Base-by-base conservation (phyloP, 2,888 invertebrate species). In the Junonia oenone region DNA sequence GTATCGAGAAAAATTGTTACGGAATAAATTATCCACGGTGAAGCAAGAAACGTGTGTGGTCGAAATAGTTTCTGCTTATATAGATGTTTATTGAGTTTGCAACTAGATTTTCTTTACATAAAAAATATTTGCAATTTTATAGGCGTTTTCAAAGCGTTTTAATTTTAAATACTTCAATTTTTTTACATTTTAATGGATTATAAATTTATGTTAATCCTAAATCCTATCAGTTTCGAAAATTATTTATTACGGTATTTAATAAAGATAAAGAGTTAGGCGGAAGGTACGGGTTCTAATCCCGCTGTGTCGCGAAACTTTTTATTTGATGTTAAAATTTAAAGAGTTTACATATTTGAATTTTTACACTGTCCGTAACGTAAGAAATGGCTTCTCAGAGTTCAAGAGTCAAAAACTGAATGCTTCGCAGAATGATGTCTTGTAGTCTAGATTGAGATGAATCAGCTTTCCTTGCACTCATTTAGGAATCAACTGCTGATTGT, bases 361-460 rank as follows among this genome's bases (percentile, higher is more conserved):
- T n/a, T n/a, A n/a, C n/a, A n/a, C n/a, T n/a, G n/a, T n/a, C n/a
- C n/a, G n/a, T n/a, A n/a, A 40, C n/a, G n/a, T 40, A 19, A 19
- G n/a, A 40, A 40, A 40, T 40, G 17, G n/a, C 9, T 40, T 40
- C 14, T 14, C 38, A 19, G 14, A 54, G 47, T 54, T 48, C 47
- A 54, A 40, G 29, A 45, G 55, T 45, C 35, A 35, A 45, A 63
- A 78, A 72, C 73, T 70, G 69, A 75, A 76, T 65, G 65, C 69
- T 83, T 83, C 83, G 68, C 70, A 75, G 83, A 83, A 85, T 76
- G 74, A 80, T 76, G 75, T 74, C 72, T 76, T 72, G 69, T 71
- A 72, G 63, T 58, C 71, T 72, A 74, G 72, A 81, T 80, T 82
- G 74, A 66, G 68, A 69, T 76, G 73, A 67, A 68, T 63, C 70